Conservation (phyloP, 1,140 invertebrate species). For the Halictus rubicundus region DNA sequence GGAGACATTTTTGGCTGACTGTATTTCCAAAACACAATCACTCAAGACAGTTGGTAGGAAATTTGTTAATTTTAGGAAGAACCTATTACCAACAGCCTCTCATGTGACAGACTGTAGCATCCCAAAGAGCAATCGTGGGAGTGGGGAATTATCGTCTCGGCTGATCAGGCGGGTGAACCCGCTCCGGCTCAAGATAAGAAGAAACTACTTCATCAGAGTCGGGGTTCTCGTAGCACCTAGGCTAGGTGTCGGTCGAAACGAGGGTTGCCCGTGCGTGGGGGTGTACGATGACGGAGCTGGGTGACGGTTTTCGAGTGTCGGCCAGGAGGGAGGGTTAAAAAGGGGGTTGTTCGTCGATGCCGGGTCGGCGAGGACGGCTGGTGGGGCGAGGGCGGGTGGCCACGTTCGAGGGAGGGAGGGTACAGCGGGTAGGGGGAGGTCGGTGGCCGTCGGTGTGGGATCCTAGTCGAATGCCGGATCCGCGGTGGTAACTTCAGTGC, state of each 20-base stretch:
- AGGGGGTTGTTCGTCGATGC: conserved; percentile 51
- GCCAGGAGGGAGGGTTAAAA: conserved; percentile 56
- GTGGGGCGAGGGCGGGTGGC: conserved; percentile 51
- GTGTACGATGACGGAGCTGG: conserved; percentile 37
- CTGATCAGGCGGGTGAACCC: no score
- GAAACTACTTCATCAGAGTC: conserved; percentile 35
- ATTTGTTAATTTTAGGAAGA: no score
- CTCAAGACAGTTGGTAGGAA: no score
- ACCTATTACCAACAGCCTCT: no score
- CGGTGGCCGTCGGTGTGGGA: conserved; percentile 50
- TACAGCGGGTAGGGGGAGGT: conserved; percentile 36
- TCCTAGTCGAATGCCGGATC: conserved; percentile 66
- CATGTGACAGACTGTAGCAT: no score
- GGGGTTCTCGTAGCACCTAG: conserved; percentile 3
- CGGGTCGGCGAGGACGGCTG: conserved; percentile 35
- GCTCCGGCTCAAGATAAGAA: conserved; percentile 32
- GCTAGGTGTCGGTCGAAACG: conserved; percentile 28
- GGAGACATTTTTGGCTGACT: no score
- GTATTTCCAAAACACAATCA: no score
- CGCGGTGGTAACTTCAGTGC: conserved; percentile 73
- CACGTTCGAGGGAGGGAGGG: background rate
- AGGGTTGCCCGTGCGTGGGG: conserved; percentile 1
- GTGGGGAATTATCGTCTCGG: background rate
- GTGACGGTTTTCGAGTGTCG: conserved; percentile 63
- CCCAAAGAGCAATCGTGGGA: no score